Conservation (phyloP, 2,888 invertebrate species). For the Pyrocoelia pectoralis region DNA sequence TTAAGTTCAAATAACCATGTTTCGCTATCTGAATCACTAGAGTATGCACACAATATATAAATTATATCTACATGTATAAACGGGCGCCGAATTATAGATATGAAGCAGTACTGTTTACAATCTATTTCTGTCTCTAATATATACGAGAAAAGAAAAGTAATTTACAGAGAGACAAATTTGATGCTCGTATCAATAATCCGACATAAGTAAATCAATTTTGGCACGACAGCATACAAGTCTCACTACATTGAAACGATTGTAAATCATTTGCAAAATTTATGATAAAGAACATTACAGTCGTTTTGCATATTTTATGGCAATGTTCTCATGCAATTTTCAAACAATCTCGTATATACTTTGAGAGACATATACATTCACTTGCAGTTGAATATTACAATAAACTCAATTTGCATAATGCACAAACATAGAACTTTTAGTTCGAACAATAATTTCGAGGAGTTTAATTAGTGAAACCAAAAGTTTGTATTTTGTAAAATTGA, state of each 20-base stretch:
- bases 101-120: background rate
- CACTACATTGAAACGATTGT: background rate
- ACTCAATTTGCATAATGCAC: conserved; percentile 1
- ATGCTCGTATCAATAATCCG: too few relatives aligned
- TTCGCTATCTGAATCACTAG: too few relatives aligned
- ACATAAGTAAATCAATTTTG: background rate
- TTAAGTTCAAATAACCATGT: too few relatives aligned
- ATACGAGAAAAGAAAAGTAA: too few relatives aligned
- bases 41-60: too few relatives aligned
- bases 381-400: background rate
- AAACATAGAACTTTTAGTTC: background rate
- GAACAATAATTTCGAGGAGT: background rate
- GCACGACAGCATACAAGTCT: background rate
- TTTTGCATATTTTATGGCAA: conserved; percentile 5
- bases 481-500: background rate
- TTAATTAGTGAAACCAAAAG: background rate
- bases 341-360: background rate
- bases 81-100: too few relatives aligned
- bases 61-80: too few relatives aligned
- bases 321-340: background rate
- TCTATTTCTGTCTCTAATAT: background rate
- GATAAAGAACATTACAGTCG: background rate
- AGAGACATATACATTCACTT: background rate
- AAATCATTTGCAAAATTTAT: conserved; percentile 9
- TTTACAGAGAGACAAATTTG: too few relatives aligned